A percentile compares a stretch with the other conserved stretches of the same genome.
phyloP scores from a whole-genome alignment of 2,797 vertebrate genomes.

The Antennarius maculatus region DNA sequence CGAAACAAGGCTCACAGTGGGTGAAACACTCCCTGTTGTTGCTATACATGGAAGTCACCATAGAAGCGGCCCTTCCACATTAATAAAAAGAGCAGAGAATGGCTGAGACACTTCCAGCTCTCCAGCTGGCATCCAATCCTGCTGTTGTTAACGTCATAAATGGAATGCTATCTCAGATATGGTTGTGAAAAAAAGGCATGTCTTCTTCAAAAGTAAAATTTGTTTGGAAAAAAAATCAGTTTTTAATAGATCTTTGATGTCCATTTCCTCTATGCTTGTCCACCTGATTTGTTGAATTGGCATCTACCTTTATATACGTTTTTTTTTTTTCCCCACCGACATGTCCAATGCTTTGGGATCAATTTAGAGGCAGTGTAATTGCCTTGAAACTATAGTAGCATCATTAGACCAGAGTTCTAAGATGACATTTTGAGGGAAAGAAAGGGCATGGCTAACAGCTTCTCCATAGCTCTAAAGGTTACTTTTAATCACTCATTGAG shows the following conservation, averaged over 20 bases:
- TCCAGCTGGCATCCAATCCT: conserved; percentile 28
- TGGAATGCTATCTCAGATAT: conserved; percentile 8
- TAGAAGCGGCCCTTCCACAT: conserved; percentile 40
- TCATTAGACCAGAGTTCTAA: conserved; percentile 83
- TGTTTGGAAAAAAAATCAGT: conserved; percentile 29
- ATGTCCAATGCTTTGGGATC: conserved; percentile 79
- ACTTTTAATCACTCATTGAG: conserved; percentile 86
- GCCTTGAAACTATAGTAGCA: conserved; percentile 83
- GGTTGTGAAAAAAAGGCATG: background rate
- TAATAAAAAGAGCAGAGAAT: conserved; percentile 41
- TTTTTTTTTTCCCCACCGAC: conserved; percentile 57
- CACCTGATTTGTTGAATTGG: conserved; percentile 49
- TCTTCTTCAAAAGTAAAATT: background rate
- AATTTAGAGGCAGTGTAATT: conserved; percentile 82
- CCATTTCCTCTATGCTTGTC: conserved; percentile 34
- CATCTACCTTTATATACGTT: conserved; percentile 39
- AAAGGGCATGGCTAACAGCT: conserved; percentile 87
- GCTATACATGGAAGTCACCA: conserved; percentile 59
- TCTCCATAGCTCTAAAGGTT: conserved; percentile 84
- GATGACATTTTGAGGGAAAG: conserved; percentile 82
- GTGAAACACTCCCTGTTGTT: conserved; percentile 45
- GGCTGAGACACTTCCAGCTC: conserved; percentile 20
- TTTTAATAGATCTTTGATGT: conserved; percentile 1
- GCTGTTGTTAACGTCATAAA: conserved; percentile 17
- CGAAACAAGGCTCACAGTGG: conserved; percentile 62